Conservation (phyloP, 1,140 invertebrate genomes). For the Oncopodura yosiiana region DNA sequence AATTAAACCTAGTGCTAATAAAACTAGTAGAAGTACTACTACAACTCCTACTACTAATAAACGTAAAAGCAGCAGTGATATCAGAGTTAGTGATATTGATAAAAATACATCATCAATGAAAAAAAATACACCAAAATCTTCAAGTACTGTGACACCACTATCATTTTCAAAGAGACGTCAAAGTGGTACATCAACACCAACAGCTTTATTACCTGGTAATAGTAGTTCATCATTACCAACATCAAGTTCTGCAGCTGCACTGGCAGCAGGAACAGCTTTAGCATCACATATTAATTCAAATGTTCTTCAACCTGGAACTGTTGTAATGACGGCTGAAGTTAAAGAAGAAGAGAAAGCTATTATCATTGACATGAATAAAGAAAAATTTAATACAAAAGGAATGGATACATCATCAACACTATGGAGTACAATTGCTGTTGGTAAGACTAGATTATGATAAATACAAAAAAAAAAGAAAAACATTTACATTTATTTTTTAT, state of each 20-base stretch:
- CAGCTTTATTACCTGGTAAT: background rate
- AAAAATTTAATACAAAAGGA: background rate
- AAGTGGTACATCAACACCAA: background rate
- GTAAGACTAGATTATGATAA: background rate
- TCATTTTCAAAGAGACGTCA: background rate
- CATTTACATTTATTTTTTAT: background rate
- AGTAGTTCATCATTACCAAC: background rate
- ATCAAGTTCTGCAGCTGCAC: background rate
- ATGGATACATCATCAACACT: background rate
- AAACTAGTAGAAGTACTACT: too few relatives aligned
- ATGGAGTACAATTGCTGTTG: slow-evolving; percentile 14
- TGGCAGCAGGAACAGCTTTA: background rate
- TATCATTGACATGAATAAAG: background rate
- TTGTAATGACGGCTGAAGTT: background rate
- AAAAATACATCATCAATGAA: too few relatives aligned
- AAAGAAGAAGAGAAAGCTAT: background rate
- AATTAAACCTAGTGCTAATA: too few relatives aligned
- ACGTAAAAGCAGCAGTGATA: too few relatives aligned
- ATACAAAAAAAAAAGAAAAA: background rate
- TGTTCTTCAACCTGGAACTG: background rate
- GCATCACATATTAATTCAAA: background rate
- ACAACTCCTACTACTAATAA: too few relatives aligned
- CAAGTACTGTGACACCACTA: background rate
- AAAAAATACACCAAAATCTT: too few relatives aligned
- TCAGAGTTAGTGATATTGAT: too few relatives aligned